Conservation (phyloP, 1,140 invertebrate species). For the Homalodisca vitripennis region DNA sequence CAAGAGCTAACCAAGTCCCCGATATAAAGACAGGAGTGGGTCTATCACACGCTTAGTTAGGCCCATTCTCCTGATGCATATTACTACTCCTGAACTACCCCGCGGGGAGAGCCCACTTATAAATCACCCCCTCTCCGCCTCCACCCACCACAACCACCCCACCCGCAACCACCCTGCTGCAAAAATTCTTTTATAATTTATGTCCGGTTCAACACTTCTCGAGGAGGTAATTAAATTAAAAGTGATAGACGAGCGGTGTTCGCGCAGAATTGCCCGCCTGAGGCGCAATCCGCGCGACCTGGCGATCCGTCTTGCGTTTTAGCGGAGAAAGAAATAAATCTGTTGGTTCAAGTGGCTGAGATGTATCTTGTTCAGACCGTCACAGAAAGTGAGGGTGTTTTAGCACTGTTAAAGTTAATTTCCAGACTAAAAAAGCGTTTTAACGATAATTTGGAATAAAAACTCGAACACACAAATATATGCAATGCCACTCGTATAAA, state of each 20-base stretch:
- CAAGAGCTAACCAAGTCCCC: slow-evolving; percentile 1
- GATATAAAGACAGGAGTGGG: neutral
- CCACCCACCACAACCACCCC: neutral
- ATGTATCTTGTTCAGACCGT: no score
- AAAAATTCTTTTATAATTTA: slow-evolving; percentile 24
- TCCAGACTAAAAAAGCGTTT: no score
- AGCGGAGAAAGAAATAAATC: neutral
- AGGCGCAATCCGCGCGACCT: neutral
- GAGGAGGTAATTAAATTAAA: slow-evolving; percentile 22
- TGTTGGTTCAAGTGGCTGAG: neutral
- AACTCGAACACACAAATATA: no score
- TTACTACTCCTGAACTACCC: neutral
- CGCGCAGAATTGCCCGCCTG: neutral
- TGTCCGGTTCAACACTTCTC: slow-evolving; percentile 17
- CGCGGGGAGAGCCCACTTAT: slow-evolving; percentile 5
- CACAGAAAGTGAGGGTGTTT: no score
- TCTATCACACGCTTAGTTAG: slow-evolving; percentile 24
- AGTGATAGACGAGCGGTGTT: slow-evolving; percentile 10
- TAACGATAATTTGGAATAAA: no score
- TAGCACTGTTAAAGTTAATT: no score
- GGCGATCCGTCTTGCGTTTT: neutral
- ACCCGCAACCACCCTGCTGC: neutral
- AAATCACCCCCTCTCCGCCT: slow-evolving; percentile 7
- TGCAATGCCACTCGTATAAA: no score
- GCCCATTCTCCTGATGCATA: slow-evolving; percentile 19